Base-by-base conservation (phyloP, 2,113 vertebrate genomes). In the Callochromis pleurospilus region DNA sequence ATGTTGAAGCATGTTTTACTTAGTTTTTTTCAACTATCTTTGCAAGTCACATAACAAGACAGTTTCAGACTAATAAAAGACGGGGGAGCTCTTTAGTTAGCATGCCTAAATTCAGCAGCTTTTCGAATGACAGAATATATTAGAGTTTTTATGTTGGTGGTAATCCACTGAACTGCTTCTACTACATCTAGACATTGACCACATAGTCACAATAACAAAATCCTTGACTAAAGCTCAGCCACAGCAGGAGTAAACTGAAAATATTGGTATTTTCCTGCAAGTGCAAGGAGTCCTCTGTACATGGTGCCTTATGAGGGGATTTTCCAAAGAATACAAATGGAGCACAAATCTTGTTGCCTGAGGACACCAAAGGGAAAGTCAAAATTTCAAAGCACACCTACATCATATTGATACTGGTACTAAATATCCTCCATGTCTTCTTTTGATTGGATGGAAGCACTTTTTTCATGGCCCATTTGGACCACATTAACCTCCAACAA, bases 161-260 rank as follows among this genome's bases (percentile, higher is more conserved):
- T 51, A 68, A 87, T 47, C 38, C 45, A 54, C 88, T 86, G 58
- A 88, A 81, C 80, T 90, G 70, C 82, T 79, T 82, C 84, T 83
- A 89, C 54, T 58, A 33, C 4, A 65, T 86, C 89, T 70, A 85
- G 91, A 91, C 87, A 2, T 60, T 85, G 13, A 54, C 55, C 5
- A 9, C 12, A 29, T n/a, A 53, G 54, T 55, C 14, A 83, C 36
- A 86, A 53, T 10, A 47, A 40, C 45, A 68, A 81, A 80, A 47
- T 56, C 53, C 21, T 29, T 73, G 49, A 38, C 13, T 17, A 75
- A 82, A 83, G 29, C 40, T 81, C 55, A 81, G 15, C 26, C 12
- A 14, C 17, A 36, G 31, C 24, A 36, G 49, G 4, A 29, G 6
- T 11, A 75, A 75, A 75, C 42, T 7, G 42, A 49, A 75, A 75